Evolutionary conservation across 2,113 vertebrate species (phyloP), one percentile per base, ranked within the genome.

Genomic region (Hippocampus barbouri): DNA sequence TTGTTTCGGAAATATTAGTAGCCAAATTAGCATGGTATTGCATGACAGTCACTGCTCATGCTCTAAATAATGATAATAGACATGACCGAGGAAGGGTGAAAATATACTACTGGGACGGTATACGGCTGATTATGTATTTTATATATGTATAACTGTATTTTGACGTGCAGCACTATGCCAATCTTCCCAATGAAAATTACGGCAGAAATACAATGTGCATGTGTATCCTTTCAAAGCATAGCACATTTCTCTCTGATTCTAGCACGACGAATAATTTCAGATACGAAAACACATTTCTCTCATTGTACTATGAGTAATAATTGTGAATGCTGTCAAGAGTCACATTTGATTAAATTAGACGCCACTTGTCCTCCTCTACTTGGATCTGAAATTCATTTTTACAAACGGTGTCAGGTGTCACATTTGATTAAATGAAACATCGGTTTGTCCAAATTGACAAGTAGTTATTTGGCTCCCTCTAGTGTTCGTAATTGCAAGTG

Each of bases 401-500:
- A 64, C 12, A 12, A 59, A 27, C 56, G 12, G 6, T 61, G 59
- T 61, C 27, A 18, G 11, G 8, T 10, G 27, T 68, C 49, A 54
- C 2, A 54, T 30, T 68, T 53, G 27, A 16, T 77, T 60, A 47
- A 75, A 34, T 66, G 5, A n/a, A 1, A 23, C 66, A 60, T 12
- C 60, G 1, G 43, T 30, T 47, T 23, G 9, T 7, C 0, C 0
- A 40, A 8, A n/a, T 23, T 59, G 49, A 78, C 34, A 0, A 14
- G 25, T 69, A 2, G 63, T 76, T 51, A 14, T 85, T 71, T 92
- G 85, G 84, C 83, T 78, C 88, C 88, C 80, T 85, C 90, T 91
- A 77, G 84, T 72, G 90, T 80, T 20, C 2, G 40, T 18, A 56
- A 20, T 25, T 5, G 8, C 16, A 21, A 65, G 53, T 1, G 56